phyloP scores from a whole-genome alignment of 2,797 vertebrate species.

The Sebastiscus tertius region DNA sequence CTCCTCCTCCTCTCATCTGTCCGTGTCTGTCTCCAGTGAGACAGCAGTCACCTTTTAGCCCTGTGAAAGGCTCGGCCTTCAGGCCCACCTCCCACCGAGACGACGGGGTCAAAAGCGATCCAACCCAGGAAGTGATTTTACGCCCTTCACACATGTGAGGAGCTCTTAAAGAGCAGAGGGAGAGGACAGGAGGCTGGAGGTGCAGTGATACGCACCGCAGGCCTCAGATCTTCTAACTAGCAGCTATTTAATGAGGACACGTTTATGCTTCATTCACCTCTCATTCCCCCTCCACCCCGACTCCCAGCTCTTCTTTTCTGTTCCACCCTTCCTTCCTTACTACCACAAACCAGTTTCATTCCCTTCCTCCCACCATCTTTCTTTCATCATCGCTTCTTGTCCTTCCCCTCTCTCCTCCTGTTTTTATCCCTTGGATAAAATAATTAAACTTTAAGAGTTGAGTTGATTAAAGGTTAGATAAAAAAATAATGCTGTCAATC shows the following conservation, averaged over 20 bases:
- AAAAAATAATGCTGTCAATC: no score
- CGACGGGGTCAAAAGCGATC: slow-evolving; percentile 62
- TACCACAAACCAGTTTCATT: not conserved
- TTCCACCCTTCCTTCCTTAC: not conserved
- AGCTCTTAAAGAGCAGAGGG: slow-evolving; percentile 35
- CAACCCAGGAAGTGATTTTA: slow-evolving; percentile 73
- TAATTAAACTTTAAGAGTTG: not conserved
- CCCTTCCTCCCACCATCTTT: not conserved
- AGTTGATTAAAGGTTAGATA: not conserved
- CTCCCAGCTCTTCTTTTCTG: not conserved
- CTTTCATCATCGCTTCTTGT: not conserved
- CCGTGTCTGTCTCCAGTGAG: slow-evolving; percentile 44
- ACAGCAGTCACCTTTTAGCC: slow-evolving; percentile 67
- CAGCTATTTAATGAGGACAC: slow-evolving; percentile 25
- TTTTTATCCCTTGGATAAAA: not conserved
- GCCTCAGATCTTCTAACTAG: slow-evolving; percentile 38
- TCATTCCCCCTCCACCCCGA: no score
- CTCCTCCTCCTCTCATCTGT: slow-evolving; percentile 57
- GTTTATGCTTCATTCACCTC: not conserved
- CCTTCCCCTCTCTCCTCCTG: not conserved
- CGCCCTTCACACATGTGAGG: slow-evolving; percentile 64
- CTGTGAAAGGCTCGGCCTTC: slow-evolving; percentile 36
- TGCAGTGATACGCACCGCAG: slow-evolving; percentile 27
- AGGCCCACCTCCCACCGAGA: slow-evolving; percentile 59
- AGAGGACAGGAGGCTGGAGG: slow-evolving; percentile 36